These are phyloP conservation scores for Ptychochromis oligacanthus DNA, from an alignment of 2,113 vertebrate genomes.

Conservation along the genomic window DNA sequence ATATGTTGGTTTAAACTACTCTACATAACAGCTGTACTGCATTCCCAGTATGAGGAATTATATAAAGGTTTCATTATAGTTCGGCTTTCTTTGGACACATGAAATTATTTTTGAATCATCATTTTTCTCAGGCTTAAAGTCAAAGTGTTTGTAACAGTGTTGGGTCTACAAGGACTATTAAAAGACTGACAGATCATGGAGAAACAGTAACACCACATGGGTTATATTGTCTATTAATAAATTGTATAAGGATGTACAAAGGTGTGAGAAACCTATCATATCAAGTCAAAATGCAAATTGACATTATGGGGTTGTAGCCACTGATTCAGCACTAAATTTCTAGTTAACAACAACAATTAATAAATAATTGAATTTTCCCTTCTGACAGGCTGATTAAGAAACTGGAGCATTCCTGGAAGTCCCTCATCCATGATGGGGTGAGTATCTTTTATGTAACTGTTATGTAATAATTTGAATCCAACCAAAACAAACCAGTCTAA, in stretches of 20 bases:
- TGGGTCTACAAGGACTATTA: too few relatives aligned
- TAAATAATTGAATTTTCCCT: constrained; percentile 45
- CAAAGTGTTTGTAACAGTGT: too few relatives aligned
- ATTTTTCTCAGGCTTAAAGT: too few relatives aligned
- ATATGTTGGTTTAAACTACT: background rate
- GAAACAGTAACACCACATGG: too few relatives aligned
- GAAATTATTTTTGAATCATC: too few relatives aligned
- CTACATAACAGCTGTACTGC: background rate
- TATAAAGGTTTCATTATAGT: background rate
- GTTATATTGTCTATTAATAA: too few relatives aligned
- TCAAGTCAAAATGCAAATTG: too few relatives aligned
- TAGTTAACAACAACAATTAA: constrained; percentile 19
- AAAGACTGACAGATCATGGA: too few relatives aligned
- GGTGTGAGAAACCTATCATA: too few relatives aligned
- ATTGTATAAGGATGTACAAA: too few relatives aligned
- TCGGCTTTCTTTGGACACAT: background rate
- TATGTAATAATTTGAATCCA: background rate
- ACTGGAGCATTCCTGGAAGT: constrained; percentile 98
- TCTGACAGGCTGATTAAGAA: constrained; percentile 93
- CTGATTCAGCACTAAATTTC: background rate
- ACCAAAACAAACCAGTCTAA: background rate
- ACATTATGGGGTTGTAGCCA: background rate
- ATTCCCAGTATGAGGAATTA: too few relatives aligned
- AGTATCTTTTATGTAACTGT: constrained; percentile 67
- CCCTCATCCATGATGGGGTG: constrained; percentile 96